phyloP scores from a whole-genome alignment of 2,888 invertebrate species.

The Nowickia ferox region DNA sequence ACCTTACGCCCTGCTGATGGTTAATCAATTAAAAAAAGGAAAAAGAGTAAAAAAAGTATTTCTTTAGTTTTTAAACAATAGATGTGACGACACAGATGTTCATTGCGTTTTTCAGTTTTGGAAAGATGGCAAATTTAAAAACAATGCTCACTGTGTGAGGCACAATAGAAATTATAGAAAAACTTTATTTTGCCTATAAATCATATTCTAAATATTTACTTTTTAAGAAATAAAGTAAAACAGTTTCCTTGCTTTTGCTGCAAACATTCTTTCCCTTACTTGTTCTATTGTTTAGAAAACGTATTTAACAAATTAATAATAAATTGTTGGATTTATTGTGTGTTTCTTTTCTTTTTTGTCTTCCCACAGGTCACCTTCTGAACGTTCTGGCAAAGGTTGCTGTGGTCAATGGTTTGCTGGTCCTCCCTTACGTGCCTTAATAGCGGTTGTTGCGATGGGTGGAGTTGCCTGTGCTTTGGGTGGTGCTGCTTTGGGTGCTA shows the following conservation, averaged over 20 bases:
- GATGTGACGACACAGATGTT: constrained; percentile 45
- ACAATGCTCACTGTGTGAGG: not conserved
- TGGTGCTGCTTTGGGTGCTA: constrained; percentile 83
- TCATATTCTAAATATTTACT: constrained; percentile 33
- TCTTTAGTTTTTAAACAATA: constrained; percentile 16
- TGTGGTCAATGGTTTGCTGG: constrained; percentile 84
- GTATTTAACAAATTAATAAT: constrained; percentile 47
- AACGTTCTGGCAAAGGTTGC: constrained; percentile 83
- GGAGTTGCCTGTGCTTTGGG: constrained; percentile 83
- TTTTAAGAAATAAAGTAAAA: constrained; percentile 4
- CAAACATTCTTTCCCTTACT: not conserved
- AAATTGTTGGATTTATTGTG: constrained; percentile 28
- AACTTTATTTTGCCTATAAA: constrained; percentile 33
- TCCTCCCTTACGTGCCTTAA: constrained; percentile 82
- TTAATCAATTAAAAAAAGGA: not conserved
- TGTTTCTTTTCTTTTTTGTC: not conserved
- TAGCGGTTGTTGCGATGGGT: constrained; percentile 83
- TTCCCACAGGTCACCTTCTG: constrained; percentile 82
- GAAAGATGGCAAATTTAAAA: not conserved
- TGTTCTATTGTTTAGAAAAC: constrained; percentile 1
- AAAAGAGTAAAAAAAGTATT: not conserved
- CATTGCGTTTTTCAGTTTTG: constrained; percentile 10
- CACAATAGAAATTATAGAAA: constrained; percentile 8
- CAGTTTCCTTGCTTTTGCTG: constrained; percentile 11
- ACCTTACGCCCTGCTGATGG: not conserved